phyloP scores from a whole-genome alignment of 1,140 invertebrate species.

The Phymastichus coffea region DNA sequence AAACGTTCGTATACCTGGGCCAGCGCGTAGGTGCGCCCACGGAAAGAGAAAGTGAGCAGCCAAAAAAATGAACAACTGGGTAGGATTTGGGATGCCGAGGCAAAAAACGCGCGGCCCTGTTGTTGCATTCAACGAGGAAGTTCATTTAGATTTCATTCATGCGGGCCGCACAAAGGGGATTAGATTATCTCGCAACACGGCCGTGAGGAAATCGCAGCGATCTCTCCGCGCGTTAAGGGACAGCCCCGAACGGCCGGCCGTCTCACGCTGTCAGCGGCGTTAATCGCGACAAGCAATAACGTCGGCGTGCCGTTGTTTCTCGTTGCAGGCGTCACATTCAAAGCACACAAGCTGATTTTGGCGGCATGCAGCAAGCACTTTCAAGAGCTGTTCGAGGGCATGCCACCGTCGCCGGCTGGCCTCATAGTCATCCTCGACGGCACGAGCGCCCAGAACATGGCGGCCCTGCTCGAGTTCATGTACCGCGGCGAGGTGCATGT shows the following conservation, averaged over 20 bases:
- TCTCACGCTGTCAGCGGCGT: no score
- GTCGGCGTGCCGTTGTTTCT: no score
- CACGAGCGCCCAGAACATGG: slow-evolving; percentile 84
- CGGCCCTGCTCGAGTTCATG: slow-evolving; percentile 88
- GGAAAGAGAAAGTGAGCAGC: slow-evolving; percentile 16
- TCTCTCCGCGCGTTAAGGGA: no score
- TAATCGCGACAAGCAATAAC: no score
- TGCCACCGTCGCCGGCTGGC: slow-evolving; percentile 76
- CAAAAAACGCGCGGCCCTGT: not conserved
- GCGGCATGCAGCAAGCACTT: slow-evolving; percentile 93
- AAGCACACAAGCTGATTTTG: slow-evolving; percentile 87
- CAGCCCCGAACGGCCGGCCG: no score
- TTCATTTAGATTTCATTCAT: not conserved
- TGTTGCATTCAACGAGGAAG: slow-evolving; percentile 7
- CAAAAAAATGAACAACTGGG: not conserved
- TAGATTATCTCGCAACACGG: no score
- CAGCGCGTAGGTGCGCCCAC: not conserved
- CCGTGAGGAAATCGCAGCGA: not conserved
- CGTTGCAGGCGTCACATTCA: slow-evolving; percentile 81
- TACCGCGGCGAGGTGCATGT: slow-evolving; percentile 91
- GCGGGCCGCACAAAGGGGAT: not conserved
- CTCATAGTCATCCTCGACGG: slow-evolving; percentile 86
- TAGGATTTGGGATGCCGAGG: not conserved
- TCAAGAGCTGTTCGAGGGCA: slow-evolving; percentile 86
- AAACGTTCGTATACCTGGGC: no score